Evolutionary conservation across 92 coral and sea anemone genomes (phyloP).

Genomic region (Virgularia gustaviana): DNA sequence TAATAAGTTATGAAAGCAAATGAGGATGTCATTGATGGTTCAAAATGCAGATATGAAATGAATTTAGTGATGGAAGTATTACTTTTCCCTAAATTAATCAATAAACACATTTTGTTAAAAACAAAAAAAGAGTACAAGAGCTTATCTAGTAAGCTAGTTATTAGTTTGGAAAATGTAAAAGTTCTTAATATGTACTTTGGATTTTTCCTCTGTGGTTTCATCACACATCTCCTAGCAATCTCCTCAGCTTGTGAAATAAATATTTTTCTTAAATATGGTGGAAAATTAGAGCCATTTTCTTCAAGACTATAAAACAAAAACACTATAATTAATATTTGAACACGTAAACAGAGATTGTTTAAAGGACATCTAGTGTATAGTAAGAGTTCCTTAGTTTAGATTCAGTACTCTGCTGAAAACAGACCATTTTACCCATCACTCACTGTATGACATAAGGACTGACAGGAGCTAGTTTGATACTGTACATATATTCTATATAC

Average conservation of each 20-base stretch:
- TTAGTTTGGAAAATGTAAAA: background rate
- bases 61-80: background rate
- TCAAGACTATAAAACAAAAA: slow-evolving; percentile 61
- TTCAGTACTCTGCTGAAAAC: background rate
- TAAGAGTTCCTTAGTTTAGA: no score
- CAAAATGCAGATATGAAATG: background rate
- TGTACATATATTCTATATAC: no score
- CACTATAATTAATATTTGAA: background rate
- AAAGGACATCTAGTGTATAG: no score
- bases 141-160: no score
- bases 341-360: background rate
- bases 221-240: slow-evolving; percentile 88
- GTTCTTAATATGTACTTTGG: no score
- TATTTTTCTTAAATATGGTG: slow-evolving; percentile 64
- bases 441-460: no score
- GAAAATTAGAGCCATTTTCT: slow-evolving; percentile 74
- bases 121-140: no score
- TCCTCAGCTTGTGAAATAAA: slow-evolving; percentile 82
- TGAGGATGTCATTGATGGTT: background rate
- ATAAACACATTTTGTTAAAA: no score
- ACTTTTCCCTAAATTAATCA: background rate
- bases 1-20: background rate
- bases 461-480: no score
- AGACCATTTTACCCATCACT: background rate
- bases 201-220: slow-evolving; percentile 67